phyloP scores from a whole-genome alignment of 1,140 invertebrate species.

The Lepidurus packardi region DNA sequence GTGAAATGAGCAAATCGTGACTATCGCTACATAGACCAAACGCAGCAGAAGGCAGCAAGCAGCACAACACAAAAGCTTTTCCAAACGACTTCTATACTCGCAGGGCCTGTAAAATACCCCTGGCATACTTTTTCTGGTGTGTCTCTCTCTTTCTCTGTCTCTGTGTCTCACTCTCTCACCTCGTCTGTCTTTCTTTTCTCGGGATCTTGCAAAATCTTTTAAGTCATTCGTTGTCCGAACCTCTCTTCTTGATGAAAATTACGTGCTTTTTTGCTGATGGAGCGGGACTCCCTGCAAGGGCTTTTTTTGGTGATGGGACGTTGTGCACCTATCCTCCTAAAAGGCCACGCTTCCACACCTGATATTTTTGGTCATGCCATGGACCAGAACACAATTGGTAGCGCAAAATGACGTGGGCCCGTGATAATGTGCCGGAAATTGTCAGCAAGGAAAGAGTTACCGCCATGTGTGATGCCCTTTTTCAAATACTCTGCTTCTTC shows the following conservation, averaged over 20 bases:
- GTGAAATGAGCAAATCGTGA: constrained; percentile 10
- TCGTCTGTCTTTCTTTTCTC: constrained; percentile 9
- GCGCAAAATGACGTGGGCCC: background rate
- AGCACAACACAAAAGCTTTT: background rate
- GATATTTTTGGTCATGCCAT: background rate
- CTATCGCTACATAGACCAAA: background rate
- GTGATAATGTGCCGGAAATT: background rate
- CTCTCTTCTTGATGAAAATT: background rate
- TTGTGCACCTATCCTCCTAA: background rate
- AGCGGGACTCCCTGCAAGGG: constrained; percentile 6
- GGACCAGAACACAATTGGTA: background rate
- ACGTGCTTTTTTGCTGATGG: constrained; percentile 3
- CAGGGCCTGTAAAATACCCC: background rate
- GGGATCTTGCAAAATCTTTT: no score
- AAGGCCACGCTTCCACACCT: background rate
- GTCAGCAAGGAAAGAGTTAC: background rate
- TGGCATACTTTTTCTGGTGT: background rate
- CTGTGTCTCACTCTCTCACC: background rate
- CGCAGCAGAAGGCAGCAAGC: background rate
- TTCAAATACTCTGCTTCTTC: background rate
- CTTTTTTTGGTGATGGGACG: background rate
- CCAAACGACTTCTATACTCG: background rate
- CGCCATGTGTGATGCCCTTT: background rate
- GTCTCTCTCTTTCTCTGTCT: background rate
- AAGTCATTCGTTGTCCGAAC: background rate